Base-by-base conservation (phyloP, 1,140 invertebrate genomes). In the Akabosia matsudoensis region DNA sequence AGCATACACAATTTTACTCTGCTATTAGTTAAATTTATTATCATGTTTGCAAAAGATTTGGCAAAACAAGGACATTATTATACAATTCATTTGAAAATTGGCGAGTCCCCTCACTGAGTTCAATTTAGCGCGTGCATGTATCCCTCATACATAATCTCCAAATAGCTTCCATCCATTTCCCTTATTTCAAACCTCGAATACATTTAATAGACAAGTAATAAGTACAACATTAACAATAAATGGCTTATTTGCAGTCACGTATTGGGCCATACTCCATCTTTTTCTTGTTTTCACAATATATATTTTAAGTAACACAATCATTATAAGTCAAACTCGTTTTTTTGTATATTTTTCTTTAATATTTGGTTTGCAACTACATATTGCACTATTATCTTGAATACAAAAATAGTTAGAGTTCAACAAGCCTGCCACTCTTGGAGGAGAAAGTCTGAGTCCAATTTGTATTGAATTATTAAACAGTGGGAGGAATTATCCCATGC, bases 171-270 rank as follows among this genome's bases (percentile, higher is more conserved):
- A 45, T 45, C 37, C 37, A 45, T 45, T 45, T 45, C 37, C 37
- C 18, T 18, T 18, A 10, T 18, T 45, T 7, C 37, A 7, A 7
- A 45, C 37, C n/a, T n/a, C 18, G 37, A 45, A 45, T 45, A 45
- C 37, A 45, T 45, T 7, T 45, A 45, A 45, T 10, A 45, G 37
- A 10, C 7, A 10, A 45, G 18, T 45, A 45, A 45, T 7, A 45
- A 61, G 7, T 10, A 22, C 14, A 24, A 22, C 54, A 24, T 61
- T 61, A n/a, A 61, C 14, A 24, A 24, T 61, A 61, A 61, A 61
- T 61, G 54, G 28, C 61, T 67, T 67, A 67, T 67, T 67, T 67
- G 61, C 61, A 67, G 3, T 67, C 1, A 67, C 61, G 31, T 67
- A 24, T 31, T 67, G 22, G 37, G n/a, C 54, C 61, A 28, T 67